phyloP scores from a whole-genome alignment of 2,888 invertebrate species.

The Hypsopygia costalis region DNA sequence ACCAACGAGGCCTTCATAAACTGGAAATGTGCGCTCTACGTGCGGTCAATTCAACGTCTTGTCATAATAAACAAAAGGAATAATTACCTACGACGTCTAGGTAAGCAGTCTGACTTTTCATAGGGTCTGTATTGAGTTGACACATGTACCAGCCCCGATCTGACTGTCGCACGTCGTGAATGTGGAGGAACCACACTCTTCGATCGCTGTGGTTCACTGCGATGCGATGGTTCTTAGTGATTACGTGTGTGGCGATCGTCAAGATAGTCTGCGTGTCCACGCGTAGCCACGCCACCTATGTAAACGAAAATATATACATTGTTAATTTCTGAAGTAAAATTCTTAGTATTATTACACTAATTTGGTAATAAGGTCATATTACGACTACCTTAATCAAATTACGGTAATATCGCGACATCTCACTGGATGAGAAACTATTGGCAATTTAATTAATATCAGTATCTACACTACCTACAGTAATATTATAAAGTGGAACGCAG shows the following conservation, averaged over 20 bases:
- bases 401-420: too few relatives aligned
- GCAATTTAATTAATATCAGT: too few relatives aligned
- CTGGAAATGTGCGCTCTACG: too few relatives aligned
- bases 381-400: too few relatives aligned
- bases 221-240: constrained; percentile 94
- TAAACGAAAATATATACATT: constrained; percentile 8
- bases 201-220: constrained; percentile 92
- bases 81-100: constrained; percentile 88
- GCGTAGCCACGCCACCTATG: constrained; percentile 93
- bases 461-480: too few relatives aligned
- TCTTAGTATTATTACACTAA: too few relatives aligned
- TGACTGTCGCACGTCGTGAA: constrained; percentile 90
- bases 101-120: constrained; percentile 94
- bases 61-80: neutral
- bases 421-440: too few relatives aligned
- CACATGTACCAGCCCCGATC: constrained; percentile 97
- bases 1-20: too few relatives aligned
- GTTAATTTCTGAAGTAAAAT: neutral
- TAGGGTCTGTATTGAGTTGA: constrained; percentile 95
- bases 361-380: too few relatives aligned
- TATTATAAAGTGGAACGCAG: too few relatives aligned
- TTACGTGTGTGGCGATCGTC: constrained; percentile 93
- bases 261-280: constrained; percentile 96
- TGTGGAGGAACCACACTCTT: constrained; percentile 92
- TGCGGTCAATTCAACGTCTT: too few relatives aligned